Base-by-base conservation (phyloP, 2,113 vertebrate genomes). In the Larimichthys crocea region DNA sequence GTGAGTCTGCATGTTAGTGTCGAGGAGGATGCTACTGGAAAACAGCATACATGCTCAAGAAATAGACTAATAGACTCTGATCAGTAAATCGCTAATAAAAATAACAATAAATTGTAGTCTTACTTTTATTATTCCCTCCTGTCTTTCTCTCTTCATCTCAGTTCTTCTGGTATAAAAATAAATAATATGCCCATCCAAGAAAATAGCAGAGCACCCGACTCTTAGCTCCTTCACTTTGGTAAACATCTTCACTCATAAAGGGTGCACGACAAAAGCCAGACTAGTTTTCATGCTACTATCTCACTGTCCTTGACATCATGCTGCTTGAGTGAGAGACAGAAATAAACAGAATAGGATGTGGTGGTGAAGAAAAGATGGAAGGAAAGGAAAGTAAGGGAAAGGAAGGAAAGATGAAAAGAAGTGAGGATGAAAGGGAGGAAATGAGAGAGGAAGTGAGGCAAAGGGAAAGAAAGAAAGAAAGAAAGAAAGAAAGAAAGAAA, bases 241-340 rank as follows among this genome's bases (percentile, higher is more conserved):
- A 40, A 80, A 83, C 75, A 82, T 76, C 48, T 53, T 24, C 31
- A 19, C 35, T n/a, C n/a, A 60, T 15, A 20, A 68, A 60, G 53
- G 46, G n/a, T 57, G 40, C 19, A 64, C 46, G 48, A 83, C 42
- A 70, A 73, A 46, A 52, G n/a, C 59, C 72, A 80, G 53, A 67
- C 35, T 29, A 57, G 50, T 61, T 63, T 56, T 64, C 8, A 16
- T 31, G 19, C 46, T 56, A 29, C 35, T 14, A 8, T 31, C 31
- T 63, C 44, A n/a, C 57, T 62, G 68, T 59, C 17, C 35, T 78
- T 19, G 57, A 57, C 59, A 16, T n/a, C 56, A 55, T 17, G 17
- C 24, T 17, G 22, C 46, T 29, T 7, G 53, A 52, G 48, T 26
- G 29, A 70, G 26, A 31, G 20, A 65, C 46, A 26, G 15, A 65